Evolutionary conservation across 1,140 invertebrate genomes (phyloP), one percentile per base, ranked within the genome.

Genomic region (Camponotus pennsylvanicus): DNA sequence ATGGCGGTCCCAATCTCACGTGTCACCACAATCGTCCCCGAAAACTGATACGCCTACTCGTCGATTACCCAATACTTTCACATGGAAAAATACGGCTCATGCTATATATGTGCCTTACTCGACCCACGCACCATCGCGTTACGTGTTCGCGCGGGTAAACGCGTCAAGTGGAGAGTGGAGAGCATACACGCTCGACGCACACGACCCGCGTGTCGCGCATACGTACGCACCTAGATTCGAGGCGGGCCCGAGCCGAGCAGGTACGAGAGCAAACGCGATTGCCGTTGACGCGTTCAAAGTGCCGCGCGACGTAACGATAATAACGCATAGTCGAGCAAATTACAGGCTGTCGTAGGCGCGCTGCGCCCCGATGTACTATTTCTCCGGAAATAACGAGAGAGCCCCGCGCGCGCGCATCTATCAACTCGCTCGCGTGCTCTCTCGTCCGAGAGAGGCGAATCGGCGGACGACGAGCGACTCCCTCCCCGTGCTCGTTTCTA

Each of bases 281-380:
- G 21, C 42, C 32, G 71, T 52, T 40, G n/a, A 64, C 37, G 73
- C 27, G 27, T 27, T 27, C 27, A 27, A 61, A 59, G 45, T 37
- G 13, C 15, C 37, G 37, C 37, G 67, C 40, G 3, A 42, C n/a
- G 27, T 64, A 34, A 64, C 13, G 7, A 64, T 32, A 64, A 27
- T 64, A 27, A 52, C 18, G 49, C n/a, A 67, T 37, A 37, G 63
- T n/a, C 15, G 34, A 8, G 13, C 15, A 18, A 37, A n/a, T 71
- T 13, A 5, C 6, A 52, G 37, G 32, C 66, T 40, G 37, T 6
- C 6, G 37, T 6, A 1, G 3, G 37, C 37, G 32, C 27, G 32
- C 52, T 34, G 37, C 61, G 76, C 76, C 18, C 55, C 77, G 67
- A 90, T 27, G 7, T 71, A 91, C 91, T 92, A 89, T 59, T 87